Conservation (phyloP, 2,888 invertebrate species). For the Harpagoxenus sublaevis region DNA sequence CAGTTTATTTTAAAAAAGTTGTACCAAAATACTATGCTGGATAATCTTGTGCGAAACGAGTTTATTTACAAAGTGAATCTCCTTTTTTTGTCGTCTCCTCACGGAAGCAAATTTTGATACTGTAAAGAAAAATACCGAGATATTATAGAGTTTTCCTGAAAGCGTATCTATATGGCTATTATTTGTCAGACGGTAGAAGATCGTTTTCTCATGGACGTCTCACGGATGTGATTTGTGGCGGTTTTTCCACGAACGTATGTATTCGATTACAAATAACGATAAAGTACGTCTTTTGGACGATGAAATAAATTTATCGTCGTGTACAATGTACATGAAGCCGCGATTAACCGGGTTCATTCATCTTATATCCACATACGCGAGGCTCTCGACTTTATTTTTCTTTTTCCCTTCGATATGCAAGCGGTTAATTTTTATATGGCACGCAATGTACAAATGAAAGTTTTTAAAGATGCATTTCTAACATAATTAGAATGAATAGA, state of each 20-base stretch:
- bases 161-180: background rate
- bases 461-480: background rate
- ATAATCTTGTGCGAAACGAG: background rate
- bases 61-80: slow-evolving; percentile 16
- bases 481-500: background rate
- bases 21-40: background rate
- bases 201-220: slow-evolving; percentile 24
- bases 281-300: slow-evolving; percentile 12
- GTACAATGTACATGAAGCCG: slow-evolving; percentile 1
- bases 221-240: slow-evolving; percentile 31
- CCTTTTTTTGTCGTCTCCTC: background rate
- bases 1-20: background rate
- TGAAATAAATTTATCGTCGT: slow-evolving; percentile 22
- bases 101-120: slow-evolving; percentile 16
- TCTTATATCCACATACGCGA: background rate
- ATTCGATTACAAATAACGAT: slow-evolving; percentile 41
- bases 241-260: background rate
- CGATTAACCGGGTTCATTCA: slow-evolving; percentile 12
- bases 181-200: slow-evolving; percentile 24
- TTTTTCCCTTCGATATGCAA: background rate
- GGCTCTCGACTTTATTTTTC: background rate
- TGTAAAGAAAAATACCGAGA: background rate
- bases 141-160: background rate
- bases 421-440: background rate
- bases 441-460: background rate